These are phyloP conservation scores for Chiloscyllium plagiosum DNA, from an alignment of 2,113 vertebrate species.

Conservation along the genomic window DNA sequence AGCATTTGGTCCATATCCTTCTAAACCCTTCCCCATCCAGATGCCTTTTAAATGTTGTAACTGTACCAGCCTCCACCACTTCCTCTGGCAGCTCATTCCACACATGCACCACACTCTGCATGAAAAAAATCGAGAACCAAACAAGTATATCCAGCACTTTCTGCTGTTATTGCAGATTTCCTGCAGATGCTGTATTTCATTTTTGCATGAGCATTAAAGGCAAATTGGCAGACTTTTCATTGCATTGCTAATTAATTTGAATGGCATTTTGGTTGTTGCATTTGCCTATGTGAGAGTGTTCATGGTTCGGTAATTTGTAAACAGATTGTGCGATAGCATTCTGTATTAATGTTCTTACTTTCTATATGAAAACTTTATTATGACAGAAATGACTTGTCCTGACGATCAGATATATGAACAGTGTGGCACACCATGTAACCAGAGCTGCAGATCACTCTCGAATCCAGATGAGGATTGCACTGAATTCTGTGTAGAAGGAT, in stretches of 20 bases:
- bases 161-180: background rate
- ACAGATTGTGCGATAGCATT: background rate
- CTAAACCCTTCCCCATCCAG: no score
- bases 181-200: background rate
- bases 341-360: background rate
- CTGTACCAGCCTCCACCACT: no score
- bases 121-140: no score
- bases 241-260: background rate
- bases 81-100: no score
- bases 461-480: constrained; percentile 61
- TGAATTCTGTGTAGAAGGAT: constrained; percentile 79
- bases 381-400: constrained; percentile 70
- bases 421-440: constrained; percentile 75
- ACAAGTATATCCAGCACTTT: background rate
- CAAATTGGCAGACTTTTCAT: background rate
- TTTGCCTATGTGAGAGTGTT: background rate
- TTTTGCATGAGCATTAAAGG: background rate
- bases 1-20: no score
- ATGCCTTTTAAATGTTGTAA: no score
- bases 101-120: no score
- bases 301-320: background rate
- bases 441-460: constrained; percentile 78
- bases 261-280: background rate
- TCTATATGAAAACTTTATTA: constrained; percentile 31
- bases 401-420: constrained; percentile 68